Conservation (phyloP, 2,797 vertebrate genomes). For the Dendrocincla fuliginosa region DNA sequence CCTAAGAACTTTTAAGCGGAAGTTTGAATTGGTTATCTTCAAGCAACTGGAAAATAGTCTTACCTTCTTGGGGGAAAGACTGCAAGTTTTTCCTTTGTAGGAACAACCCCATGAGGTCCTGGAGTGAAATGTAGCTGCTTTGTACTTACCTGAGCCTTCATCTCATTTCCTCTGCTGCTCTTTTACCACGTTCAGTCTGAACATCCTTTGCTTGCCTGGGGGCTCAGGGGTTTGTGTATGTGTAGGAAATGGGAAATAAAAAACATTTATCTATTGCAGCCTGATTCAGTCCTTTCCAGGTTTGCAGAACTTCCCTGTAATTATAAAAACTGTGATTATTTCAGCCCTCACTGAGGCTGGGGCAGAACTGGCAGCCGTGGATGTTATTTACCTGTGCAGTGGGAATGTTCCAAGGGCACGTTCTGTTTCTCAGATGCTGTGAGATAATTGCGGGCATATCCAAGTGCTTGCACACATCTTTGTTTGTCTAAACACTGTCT, state of each 20-base stretch:
- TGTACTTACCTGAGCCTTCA: not conserved
- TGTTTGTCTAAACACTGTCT: not conserved
- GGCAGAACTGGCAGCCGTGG: not conserved
- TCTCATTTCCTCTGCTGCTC: not conserved
- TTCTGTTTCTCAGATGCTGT: not conserved
- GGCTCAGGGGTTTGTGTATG: accelerated
- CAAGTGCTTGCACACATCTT: not conserved
- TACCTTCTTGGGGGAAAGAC: not conserved
- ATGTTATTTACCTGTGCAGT: not conserved
- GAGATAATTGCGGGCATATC: not conserved
- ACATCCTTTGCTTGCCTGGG: not conserved
- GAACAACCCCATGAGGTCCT: not conserved
- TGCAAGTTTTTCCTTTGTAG: not conserved
- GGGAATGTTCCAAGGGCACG: not conserved
- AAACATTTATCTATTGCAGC: not conserved
- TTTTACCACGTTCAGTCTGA: not conserved
- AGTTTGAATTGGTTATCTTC: not conserved
- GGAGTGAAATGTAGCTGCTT: not conserved
- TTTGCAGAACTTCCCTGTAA: not conserved
- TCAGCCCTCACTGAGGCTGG: not conserved
- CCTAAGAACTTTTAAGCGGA: not conserved
- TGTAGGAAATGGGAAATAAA: not conserved
- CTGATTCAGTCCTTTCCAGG: not conserved
- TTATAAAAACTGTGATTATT: not conserved
- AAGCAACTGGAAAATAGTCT: not conserved